Conservation (phyloP, 1,140 invertebrate species). For the Centruroides sculpturatus region DNA sequence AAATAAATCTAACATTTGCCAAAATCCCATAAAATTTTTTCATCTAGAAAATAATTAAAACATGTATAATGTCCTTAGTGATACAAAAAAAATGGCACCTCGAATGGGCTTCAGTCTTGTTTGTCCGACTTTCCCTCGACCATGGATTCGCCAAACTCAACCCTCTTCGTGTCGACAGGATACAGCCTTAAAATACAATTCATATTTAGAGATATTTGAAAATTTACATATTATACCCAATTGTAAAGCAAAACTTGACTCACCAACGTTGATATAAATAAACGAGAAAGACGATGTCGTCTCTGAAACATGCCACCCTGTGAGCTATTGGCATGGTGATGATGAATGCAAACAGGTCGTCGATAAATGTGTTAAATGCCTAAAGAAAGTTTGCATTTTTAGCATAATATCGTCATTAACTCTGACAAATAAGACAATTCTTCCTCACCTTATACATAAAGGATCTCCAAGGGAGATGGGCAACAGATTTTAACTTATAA, state of each 20-base stretch:
- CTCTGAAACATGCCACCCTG: slow-evolving; percentile 87
- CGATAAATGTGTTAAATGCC: slow-evolving; percentile 98
- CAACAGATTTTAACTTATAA: slow-evolving; percentile 97
- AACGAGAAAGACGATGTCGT: slow-evolving; percentile 91
- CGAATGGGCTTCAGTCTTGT: too few relatives aligned
- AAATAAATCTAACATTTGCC: too few relatives aligned
- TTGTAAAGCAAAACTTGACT: slow-evolving; percentile 24
- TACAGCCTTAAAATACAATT: too few relatives aligned
- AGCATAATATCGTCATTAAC: not conserved
- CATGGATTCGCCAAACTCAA: too few relatives aligned
- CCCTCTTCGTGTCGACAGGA: too few relatives aligned
- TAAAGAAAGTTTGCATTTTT: slow-evolving; percentile 23
- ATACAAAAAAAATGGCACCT: too few relatives aligned
- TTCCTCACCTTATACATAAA: slow-evolving; percentile 83
- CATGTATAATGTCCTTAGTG: too few relatives aligned
- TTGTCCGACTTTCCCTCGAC: too few relatives aligned
- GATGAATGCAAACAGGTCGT: slow-evolving; percentile 97
- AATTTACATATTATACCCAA: too few relatives aligned
- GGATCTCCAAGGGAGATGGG: slow-evolving; percentile 90
- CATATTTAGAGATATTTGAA: too few relatives aligned
- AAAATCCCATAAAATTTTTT: too few relatives aligned
- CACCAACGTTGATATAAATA: slow-evolving; percentile 97
- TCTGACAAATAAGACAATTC: not conserved
- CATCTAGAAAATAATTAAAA: too few relatives aligned
- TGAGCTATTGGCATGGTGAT: slow-evolving; percentile 97